These are phyloP conservation scores for Epiblema foenella DNA, from an alignment of 2,888 invertebrate genomes.

Conservation along the genomic window DNA sequence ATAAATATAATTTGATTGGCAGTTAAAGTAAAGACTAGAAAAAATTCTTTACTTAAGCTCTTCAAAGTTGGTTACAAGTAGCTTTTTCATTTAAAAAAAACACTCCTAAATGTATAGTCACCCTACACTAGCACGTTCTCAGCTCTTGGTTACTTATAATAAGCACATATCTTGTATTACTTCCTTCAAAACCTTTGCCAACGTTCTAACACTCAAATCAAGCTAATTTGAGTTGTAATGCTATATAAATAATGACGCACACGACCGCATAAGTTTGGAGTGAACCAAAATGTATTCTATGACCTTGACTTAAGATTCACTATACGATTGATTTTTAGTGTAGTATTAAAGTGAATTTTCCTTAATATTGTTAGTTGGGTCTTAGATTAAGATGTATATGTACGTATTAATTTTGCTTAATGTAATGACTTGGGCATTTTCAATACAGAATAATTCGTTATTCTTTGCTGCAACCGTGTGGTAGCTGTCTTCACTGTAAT, in stretches of 20 bases:
- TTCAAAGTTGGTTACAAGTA: not conserved
- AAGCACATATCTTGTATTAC: constrained; percentile 69
- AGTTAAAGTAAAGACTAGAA: not conserved
- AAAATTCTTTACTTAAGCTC: too few relatives aligned
- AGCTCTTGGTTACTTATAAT: constrained; percentile 69
- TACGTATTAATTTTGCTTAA: not conserved
- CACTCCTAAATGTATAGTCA: constrained; percentile 51
- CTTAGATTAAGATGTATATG: not conserved
- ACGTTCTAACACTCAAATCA: constrained; percentile 44
- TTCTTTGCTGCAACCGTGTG: too few relatives aligned
- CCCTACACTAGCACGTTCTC: constrained; percentile 56
- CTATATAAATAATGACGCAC: constrained; percentile 53
- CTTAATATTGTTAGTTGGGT: constrained; percentile 1
- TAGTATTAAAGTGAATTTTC: constrained; percentile 9
- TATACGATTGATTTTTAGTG: constrained; percentile 15
- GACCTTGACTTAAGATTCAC: constrained; percentile 43
- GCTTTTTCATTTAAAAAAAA: not conserved
- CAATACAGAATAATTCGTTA: too few relatives aligned
- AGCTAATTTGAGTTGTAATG: constrained; percentile 52
- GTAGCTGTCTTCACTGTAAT: too few relatives aligned
- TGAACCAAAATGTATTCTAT: constrained; percentile 36
- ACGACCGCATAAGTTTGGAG: constrained; percentile 43
- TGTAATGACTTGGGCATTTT: too few relatives aligned
- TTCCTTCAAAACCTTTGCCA: constrained; percentile 62
- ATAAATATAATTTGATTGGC: not conserved